Conservation (phyloP, 2,797 vertebrate genomes). For the Lithobates sylvaticus region DNA sequence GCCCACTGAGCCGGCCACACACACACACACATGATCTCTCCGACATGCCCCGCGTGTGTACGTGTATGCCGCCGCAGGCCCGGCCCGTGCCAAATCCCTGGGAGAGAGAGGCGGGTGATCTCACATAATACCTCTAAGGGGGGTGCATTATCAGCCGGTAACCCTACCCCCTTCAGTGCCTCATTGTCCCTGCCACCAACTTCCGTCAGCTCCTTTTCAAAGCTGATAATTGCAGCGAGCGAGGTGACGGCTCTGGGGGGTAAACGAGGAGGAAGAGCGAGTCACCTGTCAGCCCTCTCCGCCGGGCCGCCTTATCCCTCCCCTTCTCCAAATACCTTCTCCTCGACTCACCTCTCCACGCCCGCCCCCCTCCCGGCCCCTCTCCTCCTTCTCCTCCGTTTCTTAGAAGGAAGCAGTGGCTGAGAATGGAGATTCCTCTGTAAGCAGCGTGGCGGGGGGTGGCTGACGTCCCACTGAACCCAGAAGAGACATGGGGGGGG, state of each 20-base stretch:
- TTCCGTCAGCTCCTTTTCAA: conserved; percentile 40
- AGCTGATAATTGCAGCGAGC: conserved; percentile 32
- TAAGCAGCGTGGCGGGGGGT: conserved; percentile 43
- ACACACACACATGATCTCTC: too few species aligned
- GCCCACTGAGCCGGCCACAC: too few species aligned
- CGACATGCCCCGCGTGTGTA: conserved; percentile 14
- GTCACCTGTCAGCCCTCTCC: conserved; percentile 16
- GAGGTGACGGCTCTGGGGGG: conserved; percentile 48
- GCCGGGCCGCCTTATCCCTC: too few species aligned
- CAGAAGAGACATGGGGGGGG: conserved; percentile 27
- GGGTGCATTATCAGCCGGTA: conserved; percentile 39
- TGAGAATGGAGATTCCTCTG: conserved; percentile 24
- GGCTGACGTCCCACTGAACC: conserved; percentile 43
- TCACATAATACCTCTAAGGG: conserved; percentile 54
- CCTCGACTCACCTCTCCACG: neutral
- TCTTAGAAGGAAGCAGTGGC: conserved; percentile 42
- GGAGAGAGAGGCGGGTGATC: conserved; percentile 33
- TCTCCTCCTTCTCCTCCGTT: conserved; percentile 1
- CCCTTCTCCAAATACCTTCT: conserved; percentile 10
- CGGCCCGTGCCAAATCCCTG: conserved; percentile 38
- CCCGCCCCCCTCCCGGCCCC: neutral
- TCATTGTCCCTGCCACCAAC: conserved; percentile 23
- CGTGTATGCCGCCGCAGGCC: conserved; percentile 13
- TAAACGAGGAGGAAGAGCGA: conserved; percentile 15
- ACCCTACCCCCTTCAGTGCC: conserved; percentile 43